phyloP scores from a whole-genome alignment of 1,140 invertebrate species.

The Helicoverpa armigera region DNA sequence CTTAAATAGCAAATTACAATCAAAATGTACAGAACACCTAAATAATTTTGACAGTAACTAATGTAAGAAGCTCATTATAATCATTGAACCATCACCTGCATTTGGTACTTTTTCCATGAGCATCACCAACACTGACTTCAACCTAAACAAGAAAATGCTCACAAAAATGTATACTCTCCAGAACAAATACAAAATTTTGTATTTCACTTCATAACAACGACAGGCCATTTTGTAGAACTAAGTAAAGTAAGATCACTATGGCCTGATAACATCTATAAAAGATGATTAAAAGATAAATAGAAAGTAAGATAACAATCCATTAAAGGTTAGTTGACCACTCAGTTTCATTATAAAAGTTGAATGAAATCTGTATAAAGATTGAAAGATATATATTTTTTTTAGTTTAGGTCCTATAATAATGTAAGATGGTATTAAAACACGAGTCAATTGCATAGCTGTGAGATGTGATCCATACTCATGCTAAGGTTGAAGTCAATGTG shows the following conservation, averaged over 20 bases:
- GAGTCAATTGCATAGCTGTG: slow-evolving; percentile 1
- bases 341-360: no score
- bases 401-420: not conserved
- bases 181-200: not conserved
- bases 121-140: slow-evolving; percentile 53
- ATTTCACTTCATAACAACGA: not conserved
- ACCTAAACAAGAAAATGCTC: slow-evolving; percentile 30
- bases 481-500: slow-evolving; percentile 32
- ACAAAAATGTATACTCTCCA: not conserved
- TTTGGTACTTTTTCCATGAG: slow-evolving; percentile 51
- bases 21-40: slow-evolving; percentile 34
- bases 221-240: no score
- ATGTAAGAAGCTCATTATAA: slow-evolving; percentile 53
- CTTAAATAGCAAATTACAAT: slow-evolving; percentile 50
- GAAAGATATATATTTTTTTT: no score
- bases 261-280: no score
- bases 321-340: no score
- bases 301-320: no score
- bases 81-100: slow-evolving; percentile 51
- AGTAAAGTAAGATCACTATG: no score
- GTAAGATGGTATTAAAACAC: not conserved
- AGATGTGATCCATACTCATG: slow-evolving; percentile 2
- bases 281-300: no score
- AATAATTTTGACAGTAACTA: slow-evolving; percentile 38
- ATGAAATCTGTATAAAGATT: no score